A percentile compares a stretch with the other conserved stretches of the same genome.
These are phyloP conservation scores for Siniperca chuatsi DNA, from an alignment of 2,113 vertebrate species.

Conservation along the genomic window DNA sequence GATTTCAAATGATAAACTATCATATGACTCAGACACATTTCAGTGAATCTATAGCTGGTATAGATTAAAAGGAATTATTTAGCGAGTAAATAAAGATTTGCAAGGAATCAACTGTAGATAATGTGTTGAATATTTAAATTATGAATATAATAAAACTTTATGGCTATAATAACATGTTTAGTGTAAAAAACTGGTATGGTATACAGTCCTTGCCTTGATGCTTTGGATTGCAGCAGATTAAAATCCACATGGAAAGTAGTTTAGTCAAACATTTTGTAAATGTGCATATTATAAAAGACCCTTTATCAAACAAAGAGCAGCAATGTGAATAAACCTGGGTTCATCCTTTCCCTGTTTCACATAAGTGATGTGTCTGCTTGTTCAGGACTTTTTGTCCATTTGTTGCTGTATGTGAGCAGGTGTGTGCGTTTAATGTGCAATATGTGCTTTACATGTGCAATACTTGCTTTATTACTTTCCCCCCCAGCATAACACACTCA, in stretches of 20 bases:
- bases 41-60: not conserved
- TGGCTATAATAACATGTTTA: not conserved
- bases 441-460: conserved; percentile 65
- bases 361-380: conserved; percentile 8
- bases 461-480: conserved; percentile 18
- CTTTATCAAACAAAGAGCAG: conserved; percentile 38
- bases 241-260: conserved; percentile 1
- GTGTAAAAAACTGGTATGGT: conserved; percentile 41
- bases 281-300: not conserved
- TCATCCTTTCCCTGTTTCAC: conserved; percentile 27
- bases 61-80: not conserved
- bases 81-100: not conserved
- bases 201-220: not conserved
- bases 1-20: not conserved
- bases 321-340: conserved; percentile 11
- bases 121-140: not conserved
- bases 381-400: not conserved
- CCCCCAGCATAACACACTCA: not conserved
- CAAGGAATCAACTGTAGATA: not conserved
- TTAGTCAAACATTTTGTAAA: conserved; percentile 20
- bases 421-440: conserved; percentile 65
- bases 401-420: conserved; percentile 1
- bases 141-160: conserved; percentile 4
- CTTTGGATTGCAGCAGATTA: conserved; percentile 31
- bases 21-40: not conserved